phyloP scores from a whole-genome alignment of 2,888 invertebrate species.

The Sesia bembeciformis region DNA sequence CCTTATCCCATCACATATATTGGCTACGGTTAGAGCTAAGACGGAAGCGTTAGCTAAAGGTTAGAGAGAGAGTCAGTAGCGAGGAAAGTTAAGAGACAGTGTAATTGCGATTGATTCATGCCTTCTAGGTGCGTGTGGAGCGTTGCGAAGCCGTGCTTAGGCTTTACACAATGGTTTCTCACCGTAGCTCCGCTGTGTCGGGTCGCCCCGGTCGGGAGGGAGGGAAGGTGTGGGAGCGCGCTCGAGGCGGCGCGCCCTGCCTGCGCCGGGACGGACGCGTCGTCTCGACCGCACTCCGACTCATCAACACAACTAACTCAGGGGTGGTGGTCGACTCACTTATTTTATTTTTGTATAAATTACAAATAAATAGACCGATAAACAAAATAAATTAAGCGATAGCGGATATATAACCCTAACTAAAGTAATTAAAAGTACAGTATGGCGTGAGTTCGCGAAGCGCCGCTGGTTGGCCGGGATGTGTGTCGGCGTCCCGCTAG shows the following conservation, averaged over 20 bases:
- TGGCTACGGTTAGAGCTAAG: conserved; percentile 59
- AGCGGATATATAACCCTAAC: conserved; percentile 73
- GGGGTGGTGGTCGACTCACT: conserved; percentile 67
- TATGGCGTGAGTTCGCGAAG: conserved; percentile 62
- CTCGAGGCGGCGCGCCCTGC: conserved; percentile 37
- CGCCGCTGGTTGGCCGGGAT: conserved; percentile 65
- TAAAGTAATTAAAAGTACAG: conserved; percentile 67
- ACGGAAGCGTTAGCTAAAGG: conserved; percentile 60
- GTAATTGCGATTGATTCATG: conserved; percentile 41
- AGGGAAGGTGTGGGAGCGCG: conserved; percentile 40
- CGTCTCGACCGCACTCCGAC: conserved; percentile 43
- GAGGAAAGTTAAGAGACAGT: conserved; percentile 57
- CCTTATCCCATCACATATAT: conserved; percentile 82
- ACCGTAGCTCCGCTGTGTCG: conserved; percentile 65
- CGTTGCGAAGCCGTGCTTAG: conserved; percentile 67
- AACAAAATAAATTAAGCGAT: conserved; percentile 72
- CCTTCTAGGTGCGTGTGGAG: conserved; percentile 61
- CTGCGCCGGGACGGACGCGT: conserved; percentile 24
- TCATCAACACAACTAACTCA: conserved; percentile 47
- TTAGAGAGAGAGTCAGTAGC: conserved; percentile 60
- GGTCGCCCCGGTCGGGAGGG: conserved; percentile 53
- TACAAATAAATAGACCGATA: conserved; percentile 63
- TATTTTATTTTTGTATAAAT: conserved; percentile 60
- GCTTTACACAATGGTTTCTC: conserved; percentile 68
- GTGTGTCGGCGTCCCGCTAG: conserved; percentile 61